Evolutionary conservation across 2,888 invertebrate species (phyloP), one percentile per base, ranked within the genome.

Genomic region (Tiliacea citrago): DNA sequence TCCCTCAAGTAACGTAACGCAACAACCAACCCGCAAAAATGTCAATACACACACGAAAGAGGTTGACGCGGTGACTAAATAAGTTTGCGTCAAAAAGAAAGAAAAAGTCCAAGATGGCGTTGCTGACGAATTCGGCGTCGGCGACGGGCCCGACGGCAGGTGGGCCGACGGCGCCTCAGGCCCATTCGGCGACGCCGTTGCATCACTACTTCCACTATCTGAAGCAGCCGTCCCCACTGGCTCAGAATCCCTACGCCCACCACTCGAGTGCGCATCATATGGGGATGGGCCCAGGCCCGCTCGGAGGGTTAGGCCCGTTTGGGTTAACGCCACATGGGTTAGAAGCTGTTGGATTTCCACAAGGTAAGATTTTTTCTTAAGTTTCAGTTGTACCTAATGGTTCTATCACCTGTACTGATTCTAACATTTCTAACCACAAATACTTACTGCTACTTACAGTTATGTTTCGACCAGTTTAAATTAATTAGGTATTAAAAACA

Each of bases 131-230:
- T 88, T 93, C 96, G 73, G 91, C 91, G 68, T 92, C 95, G 75
- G 92, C 94, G 29, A 89, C 93, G 67, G 96, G 95, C 61, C 94
- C 95, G 75, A 92, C 95, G 55, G 91, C 93, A 16, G 91, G 94
- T 1, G 94, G 93, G 63, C 94, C 95, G 51, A 87, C 95, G 79
- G 95, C 95, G 45, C 94, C 95, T 0, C 96, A 95, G 83, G 95
- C 95, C 58, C 96, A 97, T 79, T 94, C 97, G 7, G 94, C 97
- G 78, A 97, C 97, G 75, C 97, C 97, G 8, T 92, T 96, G 8
- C 96, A 96, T 74, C 96, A 97, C 87, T 97, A 96, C 89, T 97
- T 97, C 90, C 97, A 97, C 75, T 97, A 97, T 85, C 92, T 97
- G 89, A 97, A 97, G 91, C 97, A 96, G 88, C 97, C 97, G 61